Conservation (phyloP, 2,888 invertebrate species). For the Parasteatoda lunata region DNA sequence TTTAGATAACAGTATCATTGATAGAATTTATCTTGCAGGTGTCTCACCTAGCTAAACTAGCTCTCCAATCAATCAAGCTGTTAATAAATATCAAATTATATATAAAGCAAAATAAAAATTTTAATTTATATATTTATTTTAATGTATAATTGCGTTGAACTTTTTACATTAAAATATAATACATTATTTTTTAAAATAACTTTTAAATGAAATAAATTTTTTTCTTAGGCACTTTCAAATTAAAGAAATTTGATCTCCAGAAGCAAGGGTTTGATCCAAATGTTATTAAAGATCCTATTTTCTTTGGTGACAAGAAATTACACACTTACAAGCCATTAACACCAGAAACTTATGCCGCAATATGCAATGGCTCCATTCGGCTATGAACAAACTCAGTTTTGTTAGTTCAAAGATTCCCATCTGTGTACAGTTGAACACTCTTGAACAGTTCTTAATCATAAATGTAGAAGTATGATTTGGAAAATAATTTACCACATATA, state of each 20-base stretch:
- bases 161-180: not conserved
- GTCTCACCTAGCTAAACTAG: no score
- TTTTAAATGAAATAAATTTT: not conserved
- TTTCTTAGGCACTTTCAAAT: slow-evolving; percentile 89
- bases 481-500: no score
- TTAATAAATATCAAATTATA: no score
- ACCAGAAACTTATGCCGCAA: slow-evolving; percentile 82
- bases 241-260: slow-evolving; percentile 91
- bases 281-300: slow-evolving; percentile 69
- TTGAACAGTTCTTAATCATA: slow-evolving; percentile 2
- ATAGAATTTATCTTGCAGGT: no score
- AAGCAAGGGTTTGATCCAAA: slow-evolving; percentile 85
- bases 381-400: slow-evolving; percentile 67
- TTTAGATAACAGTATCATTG: no score
- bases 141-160: not conserved
- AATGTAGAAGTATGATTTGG: not conserved
- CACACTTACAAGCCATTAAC: slow-evolving; percentile 75
- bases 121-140: no score
- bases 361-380: slow-evolving; percentile 79
- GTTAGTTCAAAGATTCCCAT: not conserved
- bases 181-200: not conserved
- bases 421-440: not conserved
- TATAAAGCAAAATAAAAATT: no score
- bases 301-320: slow-evolving; percentile 63
- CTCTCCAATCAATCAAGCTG: no score